Percentiles rank a stretch among this genome's conserved stretches.
Conservation (phyloP, 2,888 invertebrate species). For the Dromius quadrimaculatus region DNA sequence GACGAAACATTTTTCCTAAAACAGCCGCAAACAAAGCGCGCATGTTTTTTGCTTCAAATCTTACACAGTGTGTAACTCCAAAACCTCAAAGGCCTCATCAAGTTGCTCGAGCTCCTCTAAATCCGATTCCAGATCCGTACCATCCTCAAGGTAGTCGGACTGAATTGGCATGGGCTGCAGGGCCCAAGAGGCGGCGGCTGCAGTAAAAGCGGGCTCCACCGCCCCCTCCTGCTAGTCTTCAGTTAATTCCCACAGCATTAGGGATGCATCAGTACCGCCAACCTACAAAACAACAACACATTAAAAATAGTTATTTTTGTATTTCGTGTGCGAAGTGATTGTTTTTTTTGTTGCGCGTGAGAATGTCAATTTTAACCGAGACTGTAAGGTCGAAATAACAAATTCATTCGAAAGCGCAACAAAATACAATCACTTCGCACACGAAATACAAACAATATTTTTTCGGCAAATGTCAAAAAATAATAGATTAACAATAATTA, state of each 20-base stretch:
- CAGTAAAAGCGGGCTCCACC: slow-evolving; percentile 29
- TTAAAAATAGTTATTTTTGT: background rate
- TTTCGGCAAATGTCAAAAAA: too few species aligned
- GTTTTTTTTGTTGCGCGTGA: too few species aligned
- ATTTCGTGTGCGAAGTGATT: background rate
- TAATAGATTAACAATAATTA: too few species aligned
- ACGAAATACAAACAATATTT: too few species aligned
- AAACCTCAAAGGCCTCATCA: slow-evolving; percentile 46
- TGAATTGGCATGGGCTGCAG: slow-evolving; percentile 17
- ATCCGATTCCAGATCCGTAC: slow-evolving; percentile 45
- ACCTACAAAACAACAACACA: slow-evolving; percentile 60
- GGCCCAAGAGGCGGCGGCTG: slow-evolving; percentile 37
- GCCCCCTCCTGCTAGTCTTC: slow-evolving; percentile 75
- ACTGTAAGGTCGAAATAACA: too few species aligned
- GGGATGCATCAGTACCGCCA: slow-evolving; percentile 88
- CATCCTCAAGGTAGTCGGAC: slow-evolving; percentile 27
- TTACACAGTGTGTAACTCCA: slow-evolving; percentile 41
- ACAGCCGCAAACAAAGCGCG: background rate
- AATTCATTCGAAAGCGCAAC: too few species aligned
- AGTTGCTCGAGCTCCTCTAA: slow-evolving; percentile 37
- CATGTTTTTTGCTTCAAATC: background rate
- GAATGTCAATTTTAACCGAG: too few species aligned
- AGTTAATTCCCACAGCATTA: slow-evolving; percentile 92
- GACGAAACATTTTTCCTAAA: too few species aligned
- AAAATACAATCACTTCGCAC: too few species aligned